These are phyloP conservation scores for Trachurus trachurus DNA, from an alignment of 2,797 vertebrate genomes.

Conservation along the genomic window DNA sequence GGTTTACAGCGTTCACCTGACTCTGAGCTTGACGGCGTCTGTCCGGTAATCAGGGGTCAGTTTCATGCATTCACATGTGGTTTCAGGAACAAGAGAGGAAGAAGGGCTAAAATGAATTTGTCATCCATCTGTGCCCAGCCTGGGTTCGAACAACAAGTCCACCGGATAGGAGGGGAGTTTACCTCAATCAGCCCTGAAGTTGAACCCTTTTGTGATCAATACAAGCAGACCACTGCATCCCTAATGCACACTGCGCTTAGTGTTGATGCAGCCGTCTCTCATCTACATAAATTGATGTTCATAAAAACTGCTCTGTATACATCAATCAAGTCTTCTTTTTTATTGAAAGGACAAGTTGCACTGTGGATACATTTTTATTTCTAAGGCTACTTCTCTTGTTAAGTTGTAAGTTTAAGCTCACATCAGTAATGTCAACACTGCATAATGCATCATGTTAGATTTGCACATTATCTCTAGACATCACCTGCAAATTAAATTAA, in stretches of 20 bases:
- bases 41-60: background rate
- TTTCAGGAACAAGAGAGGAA: constrained; percentile 7
- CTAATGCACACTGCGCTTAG: background rate
- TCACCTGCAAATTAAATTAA: constrained; percentile 5
- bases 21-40: background rate
- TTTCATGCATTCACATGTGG: constrained; percentile 10
- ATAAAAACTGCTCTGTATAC: background rate
- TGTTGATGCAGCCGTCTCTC: background rate
- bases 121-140: constrained; percentile 22
- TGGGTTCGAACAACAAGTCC: background rate
- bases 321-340: background rate
- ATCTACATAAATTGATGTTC: no score
- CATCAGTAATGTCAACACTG: constrained; percentile 15
- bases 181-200: constrained; percentile 4
- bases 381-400: background rate
- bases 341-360: background rate
- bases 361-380: background rate
- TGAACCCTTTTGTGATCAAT: background rate
- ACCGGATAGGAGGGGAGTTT: background rate
- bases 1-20: constrained; percentile 1
- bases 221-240: constrained; percentile 3
- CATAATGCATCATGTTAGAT: constrained; percentile 7
- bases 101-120: background rate
- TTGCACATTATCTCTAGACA: background rate
- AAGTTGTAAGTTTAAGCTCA: background rate